phyloP scores from a whole-genome alignment of 2,888 invertebrate species.

The Nephrotoma flavescens region DNA sequence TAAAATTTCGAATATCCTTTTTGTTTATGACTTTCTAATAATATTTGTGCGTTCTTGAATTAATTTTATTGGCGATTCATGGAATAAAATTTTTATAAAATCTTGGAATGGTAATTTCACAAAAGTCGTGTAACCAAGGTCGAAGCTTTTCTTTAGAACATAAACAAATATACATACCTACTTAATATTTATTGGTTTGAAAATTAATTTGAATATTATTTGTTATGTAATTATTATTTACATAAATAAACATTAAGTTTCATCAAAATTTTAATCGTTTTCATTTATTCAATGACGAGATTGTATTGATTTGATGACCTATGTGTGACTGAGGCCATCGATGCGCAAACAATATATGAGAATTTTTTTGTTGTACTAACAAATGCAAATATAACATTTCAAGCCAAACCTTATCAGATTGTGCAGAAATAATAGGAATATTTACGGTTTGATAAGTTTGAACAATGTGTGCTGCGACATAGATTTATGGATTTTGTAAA shows the following conservation, averaged over 20 bases:
- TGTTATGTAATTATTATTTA: not conserved
- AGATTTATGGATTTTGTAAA: not conserved
- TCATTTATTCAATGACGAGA: not conserved
- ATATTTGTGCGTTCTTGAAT: not conserved
- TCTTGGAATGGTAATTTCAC: not conserved
- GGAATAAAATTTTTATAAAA: not conserved
- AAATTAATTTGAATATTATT: not conserved
- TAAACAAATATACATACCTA: not conserved
- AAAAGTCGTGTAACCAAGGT: not conserved
- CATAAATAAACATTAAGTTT: not conserved
- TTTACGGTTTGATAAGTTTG: not conserved
- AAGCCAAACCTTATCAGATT: not conserved
- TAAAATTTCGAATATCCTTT: not conserved
- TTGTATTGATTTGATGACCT: not conserved
- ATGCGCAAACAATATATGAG: not conserved
- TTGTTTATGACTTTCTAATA: not conserved
- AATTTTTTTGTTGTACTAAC: not conserved
- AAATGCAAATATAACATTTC: not conserved
- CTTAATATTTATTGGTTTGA: not conserved
- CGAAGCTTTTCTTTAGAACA: not conserved
- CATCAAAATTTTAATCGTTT: not conserved
- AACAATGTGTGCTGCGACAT: not conserved
- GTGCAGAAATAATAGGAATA: not conserved
- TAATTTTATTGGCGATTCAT: not conserved
- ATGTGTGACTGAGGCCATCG: not conserved